phyloP scores from a whole-genome alignment of 2,888 invertebrate genomes.

The Spodoptera littoralis region DNA sequence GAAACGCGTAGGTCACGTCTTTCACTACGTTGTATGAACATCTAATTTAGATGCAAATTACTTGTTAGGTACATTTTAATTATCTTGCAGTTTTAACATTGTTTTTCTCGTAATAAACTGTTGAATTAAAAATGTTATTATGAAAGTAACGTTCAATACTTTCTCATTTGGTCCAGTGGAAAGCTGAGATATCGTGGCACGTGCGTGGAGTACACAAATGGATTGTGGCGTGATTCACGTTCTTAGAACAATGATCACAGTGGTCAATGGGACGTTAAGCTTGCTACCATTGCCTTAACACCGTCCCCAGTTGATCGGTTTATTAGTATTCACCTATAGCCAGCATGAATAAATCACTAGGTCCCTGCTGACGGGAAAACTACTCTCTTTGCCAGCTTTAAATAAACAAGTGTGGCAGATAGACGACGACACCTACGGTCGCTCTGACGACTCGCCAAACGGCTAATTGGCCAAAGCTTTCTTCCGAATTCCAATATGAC shows the following conservation, averaged over 20 bases:
- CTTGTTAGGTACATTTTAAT: neutral
- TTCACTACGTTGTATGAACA: constrained; percentile 2
- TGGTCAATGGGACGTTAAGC: constrained; percentile 26
- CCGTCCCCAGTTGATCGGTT: constrained; percentile 47
- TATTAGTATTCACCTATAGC: constrained; percentile 73
- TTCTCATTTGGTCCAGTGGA: constrained; percentile 61
- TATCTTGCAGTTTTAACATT: neutral
- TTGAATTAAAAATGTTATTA: constrained; percentile 23
- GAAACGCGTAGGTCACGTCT: constrained; percentile 37
- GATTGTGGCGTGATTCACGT: constrained; percentile 39
- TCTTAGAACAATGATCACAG: constrained; percentile 36
- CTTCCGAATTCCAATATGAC: constrained; percentile 66
- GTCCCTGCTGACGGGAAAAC: constrained; percentile 73
- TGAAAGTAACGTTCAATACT: constrained; percentile 43
- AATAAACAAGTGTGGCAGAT: constrained; percentile 72
- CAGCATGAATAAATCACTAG: constrained; percentile 73
- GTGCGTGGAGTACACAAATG: constrained; percentile 63
- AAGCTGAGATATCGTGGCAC: constrained; percentile 58
- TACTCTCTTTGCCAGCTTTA: constrained; percentile 69
- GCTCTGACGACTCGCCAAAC: constrained; percentile 66
- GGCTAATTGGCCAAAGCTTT: constrained; percentile 67
- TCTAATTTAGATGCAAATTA: constrained; percentile 4
- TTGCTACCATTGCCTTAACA: constrained; percentile 25
- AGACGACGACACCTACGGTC: constrained; percentile 64
- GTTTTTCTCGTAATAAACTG: constrained; percentile 8